Conservation (phyloP, 2,113 vertebrate genomes). For the Pristiophorus japonicus region DNA sequence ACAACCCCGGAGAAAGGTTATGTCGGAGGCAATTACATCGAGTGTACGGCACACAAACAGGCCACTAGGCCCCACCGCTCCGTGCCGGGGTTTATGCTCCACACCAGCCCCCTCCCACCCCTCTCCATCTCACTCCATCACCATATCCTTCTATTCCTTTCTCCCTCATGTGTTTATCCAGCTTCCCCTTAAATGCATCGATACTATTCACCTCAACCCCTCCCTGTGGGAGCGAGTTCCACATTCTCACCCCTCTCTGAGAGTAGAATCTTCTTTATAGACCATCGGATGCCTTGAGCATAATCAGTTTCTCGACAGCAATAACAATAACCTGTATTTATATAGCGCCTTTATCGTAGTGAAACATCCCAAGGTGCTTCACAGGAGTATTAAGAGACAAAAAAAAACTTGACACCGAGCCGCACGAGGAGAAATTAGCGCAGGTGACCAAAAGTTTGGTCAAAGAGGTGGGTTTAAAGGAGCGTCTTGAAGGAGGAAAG, state of each 20-base stretch:
- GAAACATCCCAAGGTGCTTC: too few species aligned
- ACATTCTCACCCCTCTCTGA: not conserved
- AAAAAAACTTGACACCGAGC: too few species aligned
- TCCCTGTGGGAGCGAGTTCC: not conserved
- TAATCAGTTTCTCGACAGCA: not conserved
- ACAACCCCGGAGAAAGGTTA: not conserved
- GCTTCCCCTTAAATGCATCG: not conserved
- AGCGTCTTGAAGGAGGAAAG: too few species aligned
- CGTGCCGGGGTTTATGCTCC: not conserved
- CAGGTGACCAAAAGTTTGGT: too few species aligned
- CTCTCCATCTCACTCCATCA: not conserved
- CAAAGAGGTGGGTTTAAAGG: too few species aligned
- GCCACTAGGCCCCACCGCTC: too few species aligned
- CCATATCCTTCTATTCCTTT: too few species aligned
- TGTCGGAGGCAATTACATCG: not conserved
- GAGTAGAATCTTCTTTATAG: not conserved
- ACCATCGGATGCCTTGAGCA: not conserved
- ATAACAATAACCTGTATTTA: too few species aligned
- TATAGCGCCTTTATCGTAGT: too few species aligned
- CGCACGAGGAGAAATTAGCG: too few species aligned
- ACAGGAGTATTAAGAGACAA: too few species aligned
- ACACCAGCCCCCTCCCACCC: not conserved
- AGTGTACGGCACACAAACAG: not conserved
- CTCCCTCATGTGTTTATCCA: not conserved
- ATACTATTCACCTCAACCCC: not conserved